Evolutionary conservation across 2,888 invertebrate genomes (phyloP).

Genomic region (Caenorhabditis becei): DNA sequence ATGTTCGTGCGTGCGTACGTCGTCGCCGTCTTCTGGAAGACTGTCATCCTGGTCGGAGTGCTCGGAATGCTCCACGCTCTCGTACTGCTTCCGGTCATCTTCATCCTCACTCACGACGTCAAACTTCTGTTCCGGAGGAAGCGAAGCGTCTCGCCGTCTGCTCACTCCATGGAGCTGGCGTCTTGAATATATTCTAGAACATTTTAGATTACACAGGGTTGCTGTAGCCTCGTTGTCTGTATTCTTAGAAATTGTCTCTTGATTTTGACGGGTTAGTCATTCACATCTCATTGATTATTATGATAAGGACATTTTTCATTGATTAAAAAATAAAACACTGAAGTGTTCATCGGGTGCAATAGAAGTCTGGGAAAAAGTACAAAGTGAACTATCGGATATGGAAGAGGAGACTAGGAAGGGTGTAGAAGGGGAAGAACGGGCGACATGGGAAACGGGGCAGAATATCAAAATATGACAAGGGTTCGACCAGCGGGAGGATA

Average conservation of each 20-base stretch:
- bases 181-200: conserved; percentile 13
- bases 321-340: conserved; percentile 8
- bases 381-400: conserved; percentile 23
- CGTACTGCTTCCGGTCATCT: conserved; percentile 77
- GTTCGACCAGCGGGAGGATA: conserved; percentile 26
- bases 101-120: conserved; percentile 73
- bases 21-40: conserved; percentile 81
- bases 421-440: conserved; percentile 11
- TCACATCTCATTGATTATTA: conserved; percentile 26
- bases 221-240: conserved; percentile 8
- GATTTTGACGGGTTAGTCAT: conserved; percentile 23
- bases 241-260: conserved; percentile 3
- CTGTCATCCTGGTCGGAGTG: conserved; percentile 76
- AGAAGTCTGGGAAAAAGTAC: not conserved
- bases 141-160: conserved; percentile 20
- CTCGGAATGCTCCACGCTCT: conserved; percentile 79
- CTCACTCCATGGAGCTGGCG: conserved; percentile 44
- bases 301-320: not conserved
- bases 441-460: conserved; percentile 21
- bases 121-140: conserved; percentile 52
- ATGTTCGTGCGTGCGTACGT: conserved; percentile 80
- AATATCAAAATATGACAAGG: conserved; percentile 32
- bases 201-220: conserved; percentile 22
- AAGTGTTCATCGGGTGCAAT: not conserved
- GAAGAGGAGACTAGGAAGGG: conserved; percentile 25